A percentile compares a stretch with the other conserved stretches of the same genome.
phyloP scores from a whole-genome alignment of 2,888 invertebrate genomes.

The Drosophila antonietae region DNA sequence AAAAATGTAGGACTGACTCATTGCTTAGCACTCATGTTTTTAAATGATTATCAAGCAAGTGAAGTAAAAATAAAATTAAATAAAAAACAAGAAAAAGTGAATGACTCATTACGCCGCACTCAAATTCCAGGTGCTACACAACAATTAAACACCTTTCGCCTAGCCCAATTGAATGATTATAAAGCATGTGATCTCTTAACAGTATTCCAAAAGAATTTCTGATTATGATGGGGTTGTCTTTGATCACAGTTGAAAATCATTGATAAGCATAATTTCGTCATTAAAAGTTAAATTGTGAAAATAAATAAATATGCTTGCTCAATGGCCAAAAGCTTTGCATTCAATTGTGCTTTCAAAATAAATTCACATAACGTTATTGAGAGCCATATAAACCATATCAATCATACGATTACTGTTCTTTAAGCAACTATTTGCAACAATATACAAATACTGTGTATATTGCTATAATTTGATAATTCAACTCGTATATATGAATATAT shows the following conservation, averaged over 20 bases:
- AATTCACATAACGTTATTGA: not conserved
- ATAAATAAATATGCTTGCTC: not conserved
- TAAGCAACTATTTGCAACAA: not conserved
- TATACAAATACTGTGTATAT: not conserved
- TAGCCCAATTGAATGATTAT: not conserved
- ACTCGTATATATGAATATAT: not conserved
- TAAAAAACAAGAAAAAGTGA: not conserved
- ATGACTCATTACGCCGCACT: not conserved
- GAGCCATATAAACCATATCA: not conserved
- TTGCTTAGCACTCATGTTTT: not conserved
- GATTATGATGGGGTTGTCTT: not conserved
- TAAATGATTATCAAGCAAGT: too few relatives aligned
- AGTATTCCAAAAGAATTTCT: not conserved
- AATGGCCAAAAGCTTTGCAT: not conserved
- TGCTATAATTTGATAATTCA: slow-evolving; percentile 2
- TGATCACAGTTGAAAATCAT: not conserved
- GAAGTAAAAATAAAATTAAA: not conserved
- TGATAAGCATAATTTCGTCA: not conserved
- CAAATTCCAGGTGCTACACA: not conserved
- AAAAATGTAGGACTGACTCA: not conserved
- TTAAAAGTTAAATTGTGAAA: not conserved
- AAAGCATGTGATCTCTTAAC: not conserved
- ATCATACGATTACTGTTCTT: not conserved
- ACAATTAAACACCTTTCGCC: not conserved
- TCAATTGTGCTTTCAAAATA: not conserved